Evolutionary conservation across 2,888 invertebrate species (phyloP).

Genomic region (Steromphala cineraria): DNA sequence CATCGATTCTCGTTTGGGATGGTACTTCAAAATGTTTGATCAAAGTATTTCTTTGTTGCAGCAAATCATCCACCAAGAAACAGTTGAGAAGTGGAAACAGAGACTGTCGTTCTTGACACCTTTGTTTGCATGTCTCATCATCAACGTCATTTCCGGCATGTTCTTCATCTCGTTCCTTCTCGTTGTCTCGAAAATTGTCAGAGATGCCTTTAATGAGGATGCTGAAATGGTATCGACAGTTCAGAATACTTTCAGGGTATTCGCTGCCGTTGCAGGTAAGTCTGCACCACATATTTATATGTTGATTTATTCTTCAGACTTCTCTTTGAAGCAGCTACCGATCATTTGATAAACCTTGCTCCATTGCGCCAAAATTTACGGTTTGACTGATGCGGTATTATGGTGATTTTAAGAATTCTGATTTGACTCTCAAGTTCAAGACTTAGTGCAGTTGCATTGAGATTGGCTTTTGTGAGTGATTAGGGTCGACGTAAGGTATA

Average conservation of each 20-base stretch:
- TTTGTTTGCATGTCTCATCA: background rate
- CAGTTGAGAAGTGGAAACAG: background rate
- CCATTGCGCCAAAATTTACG: no score
- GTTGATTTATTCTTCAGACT: no score
- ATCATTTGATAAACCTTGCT: no score
- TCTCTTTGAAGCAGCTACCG: no score
- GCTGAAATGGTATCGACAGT: background rate
- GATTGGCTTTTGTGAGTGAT: no score
- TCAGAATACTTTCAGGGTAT: background rate
- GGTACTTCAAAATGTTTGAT: background rate
- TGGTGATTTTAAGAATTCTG: no score
- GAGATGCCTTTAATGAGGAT: background rate
- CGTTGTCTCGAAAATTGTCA: background rate
- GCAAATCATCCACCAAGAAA: background rate
- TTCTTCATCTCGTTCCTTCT: background rate
- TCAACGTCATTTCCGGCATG: background rate
- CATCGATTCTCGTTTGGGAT: no score
- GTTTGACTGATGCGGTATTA: no score
- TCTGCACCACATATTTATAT: background rate
- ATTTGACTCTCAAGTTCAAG: no score
- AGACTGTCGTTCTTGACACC: background rate
- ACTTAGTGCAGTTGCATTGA: no score
- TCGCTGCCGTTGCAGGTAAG: background rate
- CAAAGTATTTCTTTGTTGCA: background rate
- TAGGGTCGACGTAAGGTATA: no score